Percentiles rank a stretch among this genome's conserved stretches.
Evolutionary conservation across 1,140 invertebrate species (phyloP).

Genomic region (Dermatophagoides farinae): DNA sequence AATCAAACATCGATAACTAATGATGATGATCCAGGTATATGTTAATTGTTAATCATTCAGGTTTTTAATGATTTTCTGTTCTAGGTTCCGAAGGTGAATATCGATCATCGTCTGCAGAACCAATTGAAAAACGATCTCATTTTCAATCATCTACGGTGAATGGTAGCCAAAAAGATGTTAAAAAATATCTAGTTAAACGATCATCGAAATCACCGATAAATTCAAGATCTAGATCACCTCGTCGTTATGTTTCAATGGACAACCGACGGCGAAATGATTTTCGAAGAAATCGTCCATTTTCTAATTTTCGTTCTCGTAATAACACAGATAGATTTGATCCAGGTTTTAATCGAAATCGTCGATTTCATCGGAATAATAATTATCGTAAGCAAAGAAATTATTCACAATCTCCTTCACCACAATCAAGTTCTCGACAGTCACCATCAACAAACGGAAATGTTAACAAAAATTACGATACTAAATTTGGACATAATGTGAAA

Average conservation of each 20-base stretch:
- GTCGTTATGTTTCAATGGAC: neutral
- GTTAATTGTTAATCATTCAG: too few species aligned
- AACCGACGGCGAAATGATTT: neutral
- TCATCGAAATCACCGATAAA: neutral
- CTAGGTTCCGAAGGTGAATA: neutral
- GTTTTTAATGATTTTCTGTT: neutral
- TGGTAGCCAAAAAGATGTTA: neutral
- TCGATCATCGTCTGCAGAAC: neutral
- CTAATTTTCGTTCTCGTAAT: too few species aligned
- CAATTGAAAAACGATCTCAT: neutral
- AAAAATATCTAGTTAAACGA: neutral
- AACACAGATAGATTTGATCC: neutral
- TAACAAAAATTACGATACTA: neutral
- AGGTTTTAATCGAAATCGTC: neutral
- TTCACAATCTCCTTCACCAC: neutral
- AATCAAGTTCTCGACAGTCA: neutral
- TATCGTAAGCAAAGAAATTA: neutral
- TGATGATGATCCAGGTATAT: too few species aligned
- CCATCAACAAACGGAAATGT: too few species aligned
- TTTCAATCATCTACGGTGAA: neutral
- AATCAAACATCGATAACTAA: too few species aligned
- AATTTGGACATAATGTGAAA: neutral
- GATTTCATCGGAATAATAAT: neutral
- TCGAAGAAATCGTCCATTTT: neutral
- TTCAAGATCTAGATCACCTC: neutral